Percentiles rank a stretch among this genome's conserved stretches.
Evolutionary conservation across 1,140 invertebrate species (phyloP).

Genomic region (Pectinophora gossypiella): DNA sequence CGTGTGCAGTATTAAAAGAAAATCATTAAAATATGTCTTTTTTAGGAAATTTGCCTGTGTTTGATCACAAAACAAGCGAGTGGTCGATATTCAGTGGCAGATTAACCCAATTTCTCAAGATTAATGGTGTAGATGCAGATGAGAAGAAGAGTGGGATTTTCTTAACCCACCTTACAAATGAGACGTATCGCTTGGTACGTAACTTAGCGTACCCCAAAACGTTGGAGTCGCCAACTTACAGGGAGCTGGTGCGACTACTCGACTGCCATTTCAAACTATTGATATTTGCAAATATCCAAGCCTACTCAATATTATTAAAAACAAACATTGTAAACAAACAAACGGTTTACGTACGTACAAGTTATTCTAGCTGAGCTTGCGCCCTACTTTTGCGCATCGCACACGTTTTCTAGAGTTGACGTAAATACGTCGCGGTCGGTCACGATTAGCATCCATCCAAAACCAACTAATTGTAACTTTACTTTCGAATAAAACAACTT

Average conservation of each 20-base stretch:
- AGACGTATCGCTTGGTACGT: constrained; percentile 11
- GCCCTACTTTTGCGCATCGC: too few species aligned
- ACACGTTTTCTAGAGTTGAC: too few species aligned
- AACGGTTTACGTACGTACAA: too few species aligned
- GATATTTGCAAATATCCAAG: too few species aligned
- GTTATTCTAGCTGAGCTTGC: too few species aligned
- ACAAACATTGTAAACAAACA: too few species aligned
- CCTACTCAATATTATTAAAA: too few species aligned
- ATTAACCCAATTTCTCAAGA: constrained; percentile 10
- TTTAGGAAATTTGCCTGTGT: constrained; percentile 9
- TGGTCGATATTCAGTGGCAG: constrained; percentile 10
- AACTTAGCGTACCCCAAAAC: constrained; percentile 11
- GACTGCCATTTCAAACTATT: constrained; percentile 14
- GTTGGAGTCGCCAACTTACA: constrained; percentile 1
- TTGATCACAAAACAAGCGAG: constrained; percentile 12
- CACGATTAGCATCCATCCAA: too few species aligned
- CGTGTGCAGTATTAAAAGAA: background rate
- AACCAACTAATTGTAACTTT: too few species aligned
- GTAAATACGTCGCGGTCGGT: too few species aligned
- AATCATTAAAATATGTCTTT: background rate
- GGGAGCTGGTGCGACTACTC: constrained; percentile 7
- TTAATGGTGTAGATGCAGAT: background rate
- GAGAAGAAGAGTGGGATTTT: constrained; percentile 10
- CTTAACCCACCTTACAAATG: constrained; percentile 10
- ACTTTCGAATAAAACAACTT: too few species aligned